Evolutionary conservation across 2,113 vertebrate species (phyloP), one percentile per base, ranked within the genome.

Genomic region (Oreochromis niloticus): DNA sequence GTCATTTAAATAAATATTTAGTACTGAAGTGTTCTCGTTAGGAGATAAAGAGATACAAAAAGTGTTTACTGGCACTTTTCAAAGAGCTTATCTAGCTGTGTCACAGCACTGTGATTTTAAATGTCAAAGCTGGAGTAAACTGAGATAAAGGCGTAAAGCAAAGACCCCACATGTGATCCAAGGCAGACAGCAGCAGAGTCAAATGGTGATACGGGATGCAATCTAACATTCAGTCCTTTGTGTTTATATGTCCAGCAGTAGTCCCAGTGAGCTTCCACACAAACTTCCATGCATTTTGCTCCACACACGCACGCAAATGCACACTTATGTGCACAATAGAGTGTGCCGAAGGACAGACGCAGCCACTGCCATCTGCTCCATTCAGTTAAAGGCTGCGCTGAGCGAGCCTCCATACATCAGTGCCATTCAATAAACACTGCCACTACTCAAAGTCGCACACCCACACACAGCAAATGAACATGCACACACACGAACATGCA

Each of bases 371-470:
- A 94, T 96, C 95, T 95, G 94, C 90, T 94, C 89, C 92, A 94
- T 94, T 95, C 92, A 94, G 68, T 92, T 89, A 87, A 85, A 93
- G 87, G 88, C 86, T 88, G 83, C 87, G n/a, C 80, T 55, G 85
- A 90, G 89, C 80, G 50, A 89, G 39, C 82, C 86, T 91, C 85
- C 83, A 92, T 91, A 93, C 90, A 95, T 95, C 94, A 94, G 93
- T 86, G 63, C 79, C 93, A 94, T 93, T 96, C 94, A 94, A 85
- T 81, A 93, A 96, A 94, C 87, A 92, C 94, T 87, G 88, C 80
- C 90, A 88, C 86, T 90, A 89, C 90, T 91, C 90, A 79, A 9
- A 86, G 87, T 89, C 50, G 84, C 92, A 92, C 92, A 86, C 90
- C 82, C 91, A 91, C 93, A 80, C 91, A 68, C 91, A 82, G 80